Conservation (phyloP, 2,113 vertebrate genomes). For the Talpa occidentalis region DNA sequence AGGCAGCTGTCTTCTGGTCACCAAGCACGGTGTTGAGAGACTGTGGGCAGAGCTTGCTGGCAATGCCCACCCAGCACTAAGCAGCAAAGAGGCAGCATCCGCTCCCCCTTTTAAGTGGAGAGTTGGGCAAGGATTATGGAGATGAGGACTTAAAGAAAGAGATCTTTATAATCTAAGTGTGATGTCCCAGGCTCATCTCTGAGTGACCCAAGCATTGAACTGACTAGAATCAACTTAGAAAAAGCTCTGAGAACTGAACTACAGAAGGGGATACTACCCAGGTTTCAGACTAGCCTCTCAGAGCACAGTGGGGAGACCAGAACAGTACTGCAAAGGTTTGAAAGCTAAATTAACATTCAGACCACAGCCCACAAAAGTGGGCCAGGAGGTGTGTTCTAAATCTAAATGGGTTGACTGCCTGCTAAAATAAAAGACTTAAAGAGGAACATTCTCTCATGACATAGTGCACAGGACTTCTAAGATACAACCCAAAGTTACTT, state of each 20-base stretch:
- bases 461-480: slow-evolving; percentile 36
- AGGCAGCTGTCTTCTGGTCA: neutral
- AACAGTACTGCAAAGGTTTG: neutral
- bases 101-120: neutral
- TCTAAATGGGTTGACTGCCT: slow-evolving; percentile 18
- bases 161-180: neutral
- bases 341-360: slow-evolving; percentile 50
- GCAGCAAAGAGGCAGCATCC: neutral
- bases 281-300: neutral
- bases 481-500: neutral
- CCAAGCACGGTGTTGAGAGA: neutral
- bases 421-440: slow-evolving; percentile 43
- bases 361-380: slow-evolving; percentile 50
- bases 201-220: neutral
- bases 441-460: neutral
- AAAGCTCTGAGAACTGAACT: neutral
- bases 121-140: neutral
- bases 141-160: neutral
- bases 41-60: neutral
- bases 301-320: neutral
- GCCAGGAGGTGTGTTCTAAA: slow-evolving; percentile 40
- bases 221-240: neutral
- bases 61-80: neutral
- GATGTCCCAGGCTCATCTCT: neutral
- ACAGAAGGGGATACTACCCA: neutral